Evolutionary conservation across 2,888 invertebrate genomes (phyloP).

Genomic region (Nebria salina): DNA sequence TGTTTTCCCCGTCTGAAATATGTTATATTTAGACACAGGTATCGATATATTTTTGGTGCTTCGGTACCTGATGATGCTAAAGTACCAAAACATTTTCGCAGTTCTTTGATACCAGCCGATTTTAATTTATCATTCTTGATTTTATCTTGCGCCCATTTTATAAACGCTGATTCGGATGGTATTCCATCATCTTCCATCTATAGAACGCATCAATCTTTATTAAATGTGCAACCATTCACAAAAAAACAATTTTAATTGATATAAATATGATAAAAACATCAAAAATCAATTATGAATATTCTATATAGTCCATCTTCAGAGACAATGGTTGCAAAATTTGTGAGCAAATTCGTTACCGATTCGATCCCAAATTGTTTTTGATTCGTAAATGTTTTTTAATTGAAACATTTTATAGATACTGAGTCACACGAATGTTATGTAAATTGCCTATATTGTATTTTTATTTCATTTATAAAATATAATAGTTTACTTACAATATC

Average conservation of each 20-base stretch:
- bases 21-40: not conserved
- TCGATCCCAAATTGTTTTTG: too few relatives aligned
- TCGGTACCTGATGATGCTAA: conserved; percentile 57
- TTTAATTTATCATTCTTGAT: conserved; percentile 57
- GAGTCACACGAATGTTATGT: too few relatives aligned
- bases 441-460: too few relatives aligned
- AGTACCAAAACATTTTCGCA: conserved; percentile 59
- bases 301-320: too few relatives aligned
- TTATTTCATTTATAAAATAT: not conserved
- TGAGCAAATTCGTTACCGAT: too few relatives aligned
- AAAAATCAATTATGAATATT: too few relatives aligned
- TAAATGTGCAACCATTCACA: not conserved
- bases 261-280: too few relatives aligned
- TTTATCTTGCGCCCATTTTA: conserved; percentile 60
- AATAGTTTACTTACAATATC: conserved; percentile 56
- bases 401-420: too few relatives aligned
- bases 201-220: conserved; percentile 44
- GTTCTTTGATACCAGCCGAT: conserved; percentile 57
- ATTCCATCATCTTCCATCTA: conserved; percentile 60
- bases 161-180: conserved; percentile 60
- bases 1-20: conserved; percentile 59
- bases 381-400: too few relatives aligned
- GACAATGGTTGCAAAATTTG: too few relatives aligned
- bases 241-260: too few relatives aligned
- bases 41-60: not conserved